Conservation (phyloP, 2,888 invertebrate genomes). For the Drosophila dives region DNA sequence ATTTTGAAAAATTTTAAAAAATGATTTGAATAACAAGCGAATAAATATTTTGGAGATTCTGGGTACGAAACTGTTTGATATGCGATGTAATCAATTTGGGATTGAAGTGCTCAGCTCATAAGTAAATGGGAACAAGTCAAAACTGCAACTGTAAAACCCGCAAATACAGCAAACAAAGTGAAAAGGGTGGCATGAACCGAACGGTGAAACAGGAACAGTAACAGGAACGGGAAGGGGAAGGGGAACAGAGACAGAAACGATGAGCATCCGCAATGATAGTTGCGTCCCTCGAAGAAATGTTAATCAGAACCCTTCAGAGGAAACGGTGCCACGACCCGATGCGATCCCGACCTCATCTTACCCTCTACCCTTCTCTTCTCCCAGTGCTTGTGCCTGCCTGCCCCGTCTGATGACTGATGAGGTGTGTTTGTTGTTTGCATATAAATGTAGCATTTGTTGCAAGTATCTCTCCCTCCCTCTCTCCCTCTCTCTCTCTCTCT, state of each 20-base stretch:
- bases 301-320: slow-evolving; percentile 44
- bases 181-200: slow-evolving; percentile 21
- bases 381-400: neutral
- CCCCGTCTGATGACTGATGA: slow-evolving; percentile 53
- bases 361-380: neutral
- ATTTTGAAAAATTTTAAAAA: neutral
- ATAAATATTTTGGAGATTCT: neutral
- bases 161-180: slow-evolving; percentile 26
- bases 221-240: slow-evolving; percentile 10
- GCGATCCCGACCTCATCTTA: slow-evolving; percentile 49
- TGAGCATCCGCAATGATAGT: slow-evolving; percentile 26
- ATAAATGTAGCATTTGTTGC: slow-evolving; percentile 66
- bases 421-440: slow-evolving; percentile 65
- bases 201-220: slow-evolving; percentile 9
- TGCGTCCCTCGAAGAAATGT: slow-evolving; percentile 25
- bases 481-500: neutral
- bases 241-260: slow-evolving; percentile 10
- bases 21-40: neutral
- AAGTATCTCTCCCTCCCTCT: slow-evolving; percentile 47
- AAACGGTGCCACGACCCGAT: slow-evolving; percentile 34
- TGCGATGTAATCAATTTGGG: slow-evolving; percentile 2
- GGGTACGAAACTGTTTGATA: neutral
- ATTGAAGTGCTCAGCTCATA: slow-evolving; percentile 9
- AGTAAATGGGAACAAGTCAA: slow-evolving; percentile 45
- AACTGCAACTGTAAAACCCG: slow-evolving; percentile 33